Base-by-base conservation (phyloP, 2,113 vertebrate genomes). In the Sylvilagus bachmani region DNA sequence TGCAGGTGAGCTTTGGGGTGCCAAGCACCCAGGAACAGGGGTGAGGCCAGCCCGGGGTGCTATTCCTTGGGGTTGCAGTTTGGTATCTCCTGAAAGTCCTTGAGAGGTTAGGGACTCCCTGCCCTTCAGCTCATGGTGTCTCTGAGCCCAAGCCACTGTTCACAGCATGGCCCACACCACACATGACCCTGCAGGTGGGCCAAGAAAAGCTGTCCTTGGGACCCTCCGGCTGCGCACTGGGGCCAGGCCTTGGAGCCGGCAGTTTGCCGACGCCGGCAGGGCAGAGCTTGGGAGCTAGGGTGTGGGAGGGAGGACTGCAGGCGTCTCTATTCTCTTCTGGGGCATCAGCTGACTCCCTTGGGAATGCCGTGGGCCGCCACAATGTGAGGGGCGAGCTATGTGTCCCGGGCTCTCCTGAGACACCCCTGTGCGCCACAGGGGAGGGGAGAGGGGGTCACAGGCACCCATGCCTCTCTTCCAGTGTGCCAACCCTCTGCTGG, bases 401-500 rank as follows among this genome's bases (percentile, higher is more conserved):
- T 29, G 31, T 86, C 89, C 67, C 5, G 5, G 44, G 27, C 51
- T 96, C 80, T 73, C 78, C 36, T 9, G 31, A 49, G 62, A 66
- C 77, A 75, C 62, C 55, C 33, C 67, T 69, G 53, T 24, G 77
- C 8, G 21, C 3, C 29, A n/a, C 31, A 14, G 16, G 53, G 17
- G 25, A 64, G n/a, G 36, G 66, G 55, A 14, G 44, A 55, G 6
- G 11, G 66, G 55, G 29, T 84, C 69, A 82, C 1, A 2, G 49
- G 33, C 49, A 58, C 69, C 69, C 53, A 0, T 66, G 83, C 29
- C 79, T 96, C 96, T 86, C 97, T 98, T 86, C 2, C 96, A 99
- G 99, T 99, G 99, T 96, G 98, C 99, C 91, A 99, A 99, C 96
- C 99, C 99, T 33, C 97, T 99, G 92, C 99, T 98, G 62, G 99